Conservation (phyloP, 2,888 invertebrate species). For the Coecobrya sp. region DNA sequence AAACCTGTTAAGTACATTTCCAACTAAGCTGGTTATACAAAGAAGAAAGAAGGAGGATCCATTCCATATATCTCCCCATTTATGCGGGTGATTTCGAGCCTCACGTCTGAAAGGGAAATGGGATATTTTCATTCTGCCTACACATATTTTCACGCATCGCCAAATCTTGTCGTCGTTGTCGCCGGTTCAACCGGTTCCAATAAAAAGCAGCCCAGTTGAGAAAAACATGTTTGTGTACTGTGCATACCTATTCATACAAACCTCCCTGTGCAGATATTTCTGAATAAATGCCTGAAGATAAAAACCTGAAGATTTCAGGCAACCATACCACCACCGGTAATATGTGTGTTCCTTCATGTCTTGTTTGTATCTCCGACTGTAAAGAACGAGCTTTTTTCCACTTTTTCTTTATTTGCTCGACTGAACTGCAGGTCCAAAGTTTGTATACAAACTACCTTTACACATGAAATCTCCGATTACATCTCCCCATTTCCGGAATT, state of each 20-base stretch:
- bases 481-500: constrained; percentile 65
- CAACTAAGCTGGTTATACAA: neutral
- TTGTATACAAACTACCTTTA: constrained; percentile 53
- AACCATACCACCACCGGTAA: constrained; percentile 17
- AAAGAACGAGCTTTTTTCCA: neutral
- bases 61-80: neutral
- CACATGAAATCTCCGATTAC: constrained; percentile 73
- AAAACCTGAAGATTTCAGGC: neutral
- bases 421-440: constrained; percentile 6
- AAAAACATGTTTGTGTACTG: neutral
- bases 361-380: neutral
- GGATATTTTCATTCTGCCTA: constrained; percentile 47
- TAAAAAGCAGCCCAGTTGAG: constrained; percentile 8
- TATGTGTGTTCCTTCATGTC: constrained; percentile 41
- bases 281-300: constrained; percentile 31
- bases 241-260: no score
- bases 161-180: constrained; percentile 25
- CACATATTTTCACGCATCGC: constrained; percentile 55
- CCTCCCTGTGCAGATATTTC: neutral
- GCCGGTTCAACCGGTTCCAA: constrained; percentile 30
- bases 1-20: neutral
- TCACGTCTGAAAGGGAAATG: constrained; percentile 21
- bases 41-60: neutral
- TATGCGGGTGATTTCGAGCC: neutral
- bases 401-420: neutral